Conservation (phyloP, 2,113 vertebrate genomes). For the Sisor rabdophorus region DNA sequence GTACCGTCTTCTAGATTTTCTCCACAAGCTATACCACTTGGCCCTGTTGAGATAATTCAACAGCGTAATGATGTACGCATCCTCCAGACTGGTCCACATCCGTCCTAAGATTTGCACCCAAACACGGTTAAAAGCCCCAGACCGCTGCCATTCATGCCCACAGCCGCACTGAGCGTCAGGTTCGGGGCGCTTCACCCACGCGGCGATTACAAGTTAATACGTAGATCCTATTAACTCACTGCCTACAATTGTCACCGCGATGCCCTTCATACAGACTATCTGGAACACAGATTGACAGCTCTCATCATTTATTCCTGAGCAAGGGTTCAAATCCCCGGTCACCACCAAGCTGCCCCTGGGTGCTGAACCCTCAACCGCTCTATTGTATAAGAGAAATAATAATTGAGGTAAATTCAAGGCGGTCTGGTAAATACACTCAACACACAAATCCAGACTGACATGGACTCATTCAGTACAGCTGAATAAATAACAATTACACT, state of each 20-base stretch:
- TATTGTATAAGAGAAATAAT: no score
- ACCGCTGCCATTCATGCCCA: background rate
- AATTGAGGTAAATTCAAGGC: no score
- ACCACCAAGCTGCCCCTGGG: no score
- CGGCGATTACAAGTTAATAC: conserved; percentile 39
- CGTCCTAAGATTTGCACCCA: background rate
- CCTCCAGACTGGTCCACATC: conserved; percentile 25
- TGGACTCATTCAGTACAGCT: no score
- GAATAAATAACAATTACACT: no score
- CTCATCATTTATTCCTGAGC: background rate
- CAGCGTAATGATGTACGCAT: conserved; percentile 9
- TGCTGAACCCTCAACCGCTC: no score
- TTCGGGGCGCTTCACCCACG: conserved; percentile 13
- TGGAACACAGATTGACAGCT: background rate
- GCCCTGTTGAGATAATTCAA: conserved; percentile 32
- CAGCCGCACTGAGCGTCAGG: background rate
- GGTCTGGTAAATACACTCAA: no score
- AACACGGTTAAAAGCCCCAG: background rate
- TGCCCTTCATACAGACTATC: conserved; percentile 22
- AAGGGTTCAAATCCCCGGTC: no score
- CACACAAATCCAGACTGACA: no score
- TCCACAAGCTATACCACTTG: conserved; percentile 43
- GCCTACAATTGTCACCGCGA: conserved; percentile 12
- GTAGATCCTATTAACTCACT: conserved; percentile 46
- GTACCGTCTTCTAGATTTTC: conserved; percentile 39